Evolutionary conservation across 2,888 invertebrate species (phyloP).

Genomic region (Philereme vetulata): DNA sequence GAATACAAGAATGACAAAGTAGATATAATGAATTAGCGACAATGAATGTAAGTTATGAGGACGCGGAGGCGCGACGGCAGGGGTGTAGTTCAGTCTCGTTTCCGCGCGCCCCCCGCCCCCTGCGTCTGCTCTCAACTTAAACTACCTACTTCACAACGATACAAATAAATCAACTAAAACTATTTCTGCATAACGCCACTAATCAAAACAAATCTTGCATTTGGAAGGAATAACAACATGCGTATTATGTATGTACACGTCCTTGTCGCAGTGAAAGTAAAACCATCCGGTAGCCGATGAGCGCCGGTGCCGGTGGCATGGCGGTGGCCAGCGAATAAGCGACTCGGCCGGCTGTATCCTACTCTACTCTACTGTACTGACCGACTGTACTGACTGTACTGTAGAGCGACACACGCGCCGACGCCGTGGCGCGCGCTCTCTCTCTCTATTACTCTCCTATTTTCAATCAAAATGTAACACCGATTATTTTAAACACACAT

Average conservation of each 20-base stretch:
- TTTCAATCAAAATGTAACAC: constrained; percentile 29
- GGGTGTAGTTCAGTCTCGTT: constrained; percentile 81
- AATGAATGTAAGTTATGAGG: constrained; percentile 67
- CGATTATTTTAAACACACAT: constrained; percentile 33
- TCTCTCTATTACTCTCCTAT: constrained; percentile 4
- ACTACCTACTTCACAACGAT: constrained; percentile 81
- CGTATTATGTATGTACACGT: constrained; percentile 69
- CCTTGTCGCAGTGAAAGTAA: constrained; percentile 63
- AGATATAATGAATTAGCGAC: constrained; percentile 57
- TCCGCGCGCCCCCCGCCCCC: constrained; percentile 69
- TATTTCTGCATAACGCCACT: constrained; percentile 76
- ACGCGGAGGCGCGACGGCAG: constrained; percentile 65
- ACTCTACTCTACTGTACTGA: background rate
- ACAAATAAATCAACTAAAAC: constrained; percentile 79
- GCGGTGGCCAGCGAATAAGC: too few relatives aligned
- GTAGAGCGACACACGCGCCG: constrained; percentile 19
- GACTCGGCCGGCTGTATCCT: constrained; percentile 22
- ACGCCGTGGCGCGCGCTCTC: constrained; percentile 2
- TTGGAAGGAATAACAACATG: constrained; percentile 77
- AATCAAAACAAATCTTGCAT: constrained; percentile 67
- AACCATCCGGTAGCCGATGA: constrained; percentile 22
- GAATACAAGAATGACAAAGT: constrained; percentile 67
- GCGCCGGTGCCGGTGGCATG: constrained; percentile 7
- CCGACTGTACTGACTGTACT: background rate
- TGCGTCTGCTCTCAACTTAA: constrained; percentile 71